Base-by-base conservation (phyloP, 2,113 vertebrate species). In the Acanthochromis polyacanthus region DNA sequence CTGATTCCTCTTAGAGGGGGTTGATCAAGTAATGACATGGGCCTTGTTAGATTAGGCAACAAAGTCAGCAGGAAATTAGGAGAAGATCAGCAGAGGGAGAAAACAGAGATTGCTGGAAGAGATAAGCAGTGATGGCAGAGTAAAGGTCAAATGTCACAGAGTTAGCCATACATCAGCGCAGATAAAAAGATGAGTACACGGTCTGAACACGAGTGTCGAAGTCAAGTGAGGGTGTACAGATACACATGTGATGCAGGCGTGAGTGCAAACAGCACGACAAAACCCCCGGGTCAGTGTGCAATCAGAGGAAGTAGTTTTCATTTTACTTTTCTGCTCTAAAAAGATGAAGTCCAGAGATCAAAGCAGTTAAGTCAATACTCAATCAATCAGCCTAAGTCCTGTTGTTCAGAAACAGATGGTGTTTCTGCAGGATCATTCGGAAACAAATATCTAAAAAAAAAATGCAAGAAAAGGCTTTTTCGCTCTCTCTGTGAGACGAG, bases 361-460 rank as follows among this genome's bases (percentile, higher is more conserved):
- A 57, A 86, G 59, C 66, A 71, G 78, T 86, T 83, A 83, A 86
- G 86, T 81, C 83, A 88, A 89, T 87, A 86, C 59, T 76, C 69
- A 73, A 86, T 88, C 81, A 84, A 88, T 91, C 87, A 88, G 61
- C 59, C 61, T 79, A 78, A 90, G 80, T 87, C 87, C 65, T 38
- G 53, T 73, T 85, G 83, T 74, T 89, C 85, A 66, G 82, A 89
- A 87, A 71, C 91, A 91, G 92, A 91, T 92, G 88, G 85, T 4
- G 62, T 67, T 82, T 74, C 55, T 32, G 67, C 51, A 46, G 71
- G 36, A 20, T 71, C 32, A 60, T 64, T 46, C 63, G 71, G 45
- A 52, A 73, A 89, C 52, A 76, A 82, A 80, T n/a, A 50, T 78
- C 22, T 2, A 32, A 50, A 22, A 59, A 81, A 2, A 72, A 77